These are phyloP conservation scores for Parotocinclus haroldoi DNA, from an alignment of 2,797 vertebrate genomes.

Conservation along the genomic window DNA sequence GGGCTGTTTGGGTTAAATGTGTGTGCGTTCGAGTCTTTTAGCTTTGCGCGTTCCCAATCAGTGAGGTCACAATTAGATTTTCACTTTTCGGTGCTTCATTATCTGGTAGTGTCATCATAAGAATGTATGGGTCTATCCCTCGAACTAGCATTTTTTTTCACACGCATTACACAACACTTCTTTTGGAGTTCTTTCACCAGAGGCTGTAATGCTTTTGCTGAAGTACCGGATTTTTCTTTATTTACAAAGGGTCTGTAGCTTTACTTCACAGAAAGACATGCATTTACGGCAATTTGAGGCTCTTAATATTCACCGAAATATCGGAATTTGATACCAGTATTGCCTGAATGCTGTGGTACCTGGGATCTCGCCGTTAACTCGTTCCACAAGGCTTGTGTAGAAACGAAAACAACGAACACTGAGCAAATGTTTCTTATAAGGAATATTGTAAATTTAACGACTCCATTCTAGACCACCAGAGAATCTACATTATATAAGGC, in stretches of 20 bases:
- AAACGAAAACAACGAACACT: no score
- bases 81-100: conserved; percentile 71
- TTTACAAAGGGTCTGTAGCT: neutral
- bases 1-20: conserved; percentile 75
- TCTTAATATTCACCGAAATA: neutral
- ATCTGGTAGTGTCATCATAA: conserved; percentile 66
- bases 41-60: conserved; percentile 62
- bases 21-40: conserved; percentile 66
- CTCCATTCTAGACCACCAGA: no score
- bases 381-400: no score
- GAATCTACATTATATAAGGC: no score
- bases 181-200: conserved; percentile 3
- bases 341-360: no score
- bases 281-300: neutral
- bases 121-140: conserved; percentile 68
- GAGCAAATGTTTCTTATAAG: no score
- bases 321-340: no score
- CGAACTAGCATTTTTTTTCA: conserved; percentile 55
- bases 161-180: conserved; percentile 46
- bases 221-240: conserved; percentile 17
- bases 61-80: conserved; percentile 80
- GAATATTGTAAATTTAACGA: no score
- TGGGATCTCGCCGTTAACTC: no score
- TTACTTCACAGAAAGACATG: neutral
- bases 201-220: conserved; percentile 2